Evolutionary conservation across 2,113 vertebrate species (phyloP), one percentile per base, ranked within the genome.

Genomic region (Bombycilla garrulus): DNA sequence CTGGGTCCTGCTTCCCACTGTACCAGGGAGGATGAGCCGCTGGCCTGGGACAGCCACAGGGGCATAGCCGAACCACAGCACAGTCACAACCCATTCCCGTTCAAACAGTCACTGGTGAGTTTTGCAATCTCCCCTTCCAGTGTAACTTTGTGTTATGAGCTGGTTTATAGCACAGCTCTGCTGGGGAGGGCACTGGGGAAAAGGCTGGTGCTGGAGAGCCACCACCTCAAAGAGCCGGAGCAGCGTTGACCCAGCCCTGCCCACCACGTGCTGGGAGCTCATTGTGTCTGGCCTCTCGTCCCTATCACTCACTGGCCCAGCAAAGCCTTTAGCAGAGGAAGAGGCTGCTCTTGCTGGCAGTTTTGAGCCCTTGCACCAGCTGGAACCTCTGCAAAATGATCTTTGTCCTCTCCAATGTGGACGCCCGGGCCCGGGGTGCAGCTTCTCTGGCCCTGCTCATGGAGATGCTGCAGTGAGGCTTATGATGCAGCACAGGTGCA

Each of bases 51-150:
- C 2, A 20, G 76, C 74, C 12, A 6, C 47, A 4, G 28, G 0
- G 24, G 38, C 3, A 0, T 74, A 91, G 83, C 80, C 1, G 5
- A 36, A 17, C 78, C 20, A 10, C 69, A 24, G n/a, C 70, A 47
- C 35, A 78, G 54, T 81, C 66, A 44, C 36, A 10, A 9, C 44
- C 35, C 5, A 13, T 40, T 87, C 77, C 77, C 9, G 1, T 19
- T 90, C 22, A 40, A 69, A 81, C 58, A 33, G 70, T 80, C 44
- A 11, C 78, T 84, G 93, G 91, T 96, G 74, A 96, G 94, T 95
- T 94, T 95, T 95, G 94, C 94, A 96, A 87, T 88, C 77, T 60
- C 76, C 40, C 35, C 48, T 79, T 77, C 90, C 35, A 1, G 62
- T 48, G 51, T 65, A 57, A 76, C 58, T 91, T 73, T 61, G 79